Evolutionary conservation across 2,888 invertebrate genomes (phyloP), one percentile per base, ranked within the genome.

Genomic region (Oconnorella tubifera): DNA sequence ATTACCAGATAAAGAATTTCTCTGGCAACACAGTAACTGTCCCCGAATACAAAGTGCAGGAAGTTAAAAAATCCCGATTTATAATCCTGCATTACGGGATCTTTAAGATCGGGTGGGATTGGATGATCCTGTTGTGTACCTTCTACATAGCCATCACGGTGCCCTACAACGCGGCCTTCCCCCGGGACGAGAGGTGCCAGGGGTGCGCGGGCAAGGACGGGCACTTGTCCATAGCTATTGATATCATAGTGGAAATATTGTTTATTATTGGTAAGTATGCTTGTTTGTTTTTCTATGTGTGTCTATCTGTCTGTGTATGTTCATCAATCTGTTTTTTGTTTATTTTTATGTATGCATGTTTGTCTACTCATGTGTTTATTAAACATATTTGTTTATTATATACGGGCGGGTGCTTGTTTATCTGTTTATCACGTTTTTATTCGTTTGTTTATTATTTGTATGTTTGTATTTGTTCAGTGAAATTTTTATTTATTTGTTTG

Each of bases 101-200:
- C 76, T 94, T 95, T 83, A 96, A 96, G 85, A 92, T 92, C 72
- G 92, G 91, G 83, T 97, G 96, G 96, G 96, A 97, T 84, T 96
- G 96, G 95, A 85, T 96, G 71, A 94, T 96, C 77, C 87, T 97
- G 64, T 88, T 95, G 74, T 94, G 94, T 72, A 96, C 95, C 66
- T 94, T 96, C 84, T 97, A 97, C 84, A 95, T 96, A 69, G 96
- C 96, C 58, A 89, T 96, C 63, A 90, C 94, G 75, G 96, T 96
- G 70, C 96, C 96, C 4, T 97, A 93, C 84, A 96, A 95, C 81
- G 96, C 96, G 68, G 92, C 94, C 78, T 96, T 63, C 28, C 51
- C 32, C 50, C 48, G 86, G 62, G 90, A 90, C 74, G 87, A 68
- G 1, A 49, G 59, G 4, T 28, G 14, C 27, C n/a, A n/a, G n/a